Evolutionary conservation across 64 coral and sea anemone species (phyloP).

Genomic region (Pachyseris speciosa): DNA sequence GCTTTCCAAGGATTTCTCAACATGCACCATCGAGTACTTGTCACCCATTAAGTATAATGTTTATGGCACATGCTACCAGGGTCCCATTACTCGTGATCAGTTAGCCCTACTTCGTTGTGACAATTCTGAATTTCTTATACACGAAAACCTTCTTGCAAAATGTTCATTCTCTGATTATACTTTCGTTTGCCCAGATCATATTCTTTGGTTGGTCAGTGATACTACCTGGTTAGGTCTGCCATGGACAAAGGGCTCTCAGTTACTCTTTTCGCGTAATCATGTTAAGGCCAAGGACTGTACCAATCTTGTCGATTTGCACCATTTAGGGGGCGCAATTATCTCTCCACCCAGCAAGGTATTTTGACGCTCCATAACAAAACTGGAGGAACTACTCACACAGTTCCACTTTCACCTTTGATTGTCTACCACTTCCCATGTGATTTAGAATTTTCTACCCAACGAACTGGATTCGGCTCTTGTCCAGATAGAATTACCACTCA

Average conservation of each 20-base stretch:
- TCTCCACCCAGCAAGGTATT: neutral
- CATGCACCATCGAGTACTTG: slow-evolving; percentile 25
- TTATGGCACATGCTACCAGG: neutral
- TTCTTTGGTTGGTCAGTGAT: neutral
- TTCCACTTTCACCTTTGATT: neutral
- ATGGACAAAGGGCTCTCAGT: neutral
- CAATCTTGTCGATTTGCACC: neutral
- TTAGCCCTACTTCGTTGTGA: neutral
- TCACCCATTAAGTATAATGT: slow-evolving; percentile 16
- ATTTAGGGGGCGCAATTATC: neutral
- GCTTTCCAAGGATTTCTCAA: neutral
- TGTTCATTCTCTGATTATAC: neutral
- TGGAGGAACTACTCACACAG: neutral
- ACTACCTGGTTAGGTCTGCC: neutral
- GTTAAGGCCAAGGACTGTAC: neutral
- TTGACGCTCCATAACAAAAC: neutral
- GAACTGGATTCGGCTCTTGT: neutral
- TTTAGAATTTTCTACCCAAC: neutral
- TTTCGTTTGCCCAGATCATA: neutral
- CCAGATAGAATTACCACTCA: neutral
- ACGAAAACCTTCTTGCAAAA: neutral
- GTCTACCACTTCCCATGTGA: slow-evolving; percentile 32
- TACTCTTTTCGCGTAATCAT: neutral
- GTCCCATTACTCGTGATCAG: neutral
- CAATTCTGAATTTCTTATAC: neutral